phyloP scores from a whole-genome alignment of 1,140 invertebrate species.

The Cyphomyrmex costatus region DNA sequence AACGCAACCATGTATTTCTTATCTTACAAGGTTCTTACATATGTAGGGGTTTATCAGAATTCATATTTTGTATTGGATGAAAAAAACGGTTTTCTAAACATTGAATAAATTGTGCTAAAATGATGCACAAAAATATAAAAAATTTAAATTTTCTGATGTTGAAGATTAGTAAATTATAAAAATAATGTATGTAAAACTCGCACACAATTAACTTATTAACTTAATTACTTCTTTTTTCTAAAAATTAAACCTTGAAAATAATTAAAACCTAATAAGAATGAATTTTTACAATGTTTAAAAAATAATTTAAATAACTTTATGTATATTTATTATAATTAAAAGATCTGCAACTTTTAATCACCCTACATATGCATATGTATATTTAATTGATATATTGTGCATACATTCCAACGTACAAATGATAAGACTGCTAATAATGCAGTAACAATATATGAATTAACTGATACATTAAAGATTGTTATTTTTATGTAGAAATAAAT shows the following conservation, averaged over 20 bases:
- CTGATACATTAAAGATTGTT: not conserved
- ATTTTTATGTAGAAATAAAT: constrained; percentile 59
- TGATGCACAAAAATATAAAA: constrained; percentile 8
- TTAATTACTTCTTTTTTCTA: not conserved
- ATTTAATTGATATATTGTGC: constrained; percentile 54
- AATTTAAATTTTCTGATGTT: not conserved
- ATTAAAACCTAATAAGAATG: not conserved
- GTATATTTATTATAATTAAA: not conserved
- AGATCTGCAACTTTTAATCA: constrained; percentile 7
- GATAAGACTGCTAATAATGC: constrained; percentile 10
- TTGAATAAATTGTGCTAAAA: not conserved
- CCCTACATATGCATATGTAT: constrained; percentile 43
- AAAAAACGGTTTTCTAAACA: not conserved
- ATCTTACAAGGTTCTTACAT: constrained; percentile 25
- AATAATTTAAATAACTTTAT: not conserved
- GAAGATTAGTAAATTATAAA: not conserved
- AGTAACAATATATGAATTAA: constrained; percentile 19
- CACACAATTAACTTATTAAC: not conserved
- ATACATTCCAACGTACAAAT: constrained; percentile 62
- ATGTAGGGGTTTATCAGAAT: not conserved
- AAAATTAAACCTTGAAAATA: not conserved
- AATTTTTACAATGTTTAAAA: not conserved
- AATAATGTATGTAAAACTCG: not conserved
- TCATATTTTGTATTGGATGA: not conserved
- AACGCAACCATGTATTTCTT: constrained; percentile 60